Conservation (phyloP, 2,888 invertebrate genomes). For the Ochropacha duplaris region DNA sequence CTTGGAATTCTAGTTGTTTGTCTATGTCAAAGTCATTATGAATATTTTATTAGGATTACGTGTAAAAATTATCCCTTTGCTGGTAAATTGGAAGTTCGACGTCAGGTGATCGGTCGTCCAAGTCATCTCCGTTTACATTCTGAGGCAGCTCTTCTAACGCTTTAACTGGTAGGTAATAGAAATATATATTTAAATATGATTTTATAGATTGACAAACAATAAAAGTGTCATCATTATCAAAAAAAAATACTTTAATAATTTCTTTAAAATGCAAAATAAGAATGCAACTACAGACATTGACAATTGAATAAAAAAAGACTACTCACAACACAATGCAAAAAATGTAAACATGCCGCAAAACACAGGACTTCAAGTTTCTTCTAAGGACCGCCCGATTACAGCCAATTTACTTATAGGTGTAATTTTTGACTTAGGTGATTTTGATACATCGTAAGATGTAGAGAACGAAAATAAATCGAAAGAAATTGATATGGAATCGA, state of each 20-base stretch:
- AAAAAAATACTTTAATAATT: slow-evolving; percentile 4
- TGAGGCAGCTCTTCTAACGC: slow-evolving; percentile 89
- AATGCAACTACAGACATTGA: slow-evolving; percentile 39
- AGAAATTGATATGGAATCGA: slow-evolving; percentile 25
- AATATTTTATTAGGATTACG: slow-evolving; percentile 50
- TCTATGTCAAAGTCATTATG: background rate
- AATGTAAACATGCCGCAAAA: slow-evolving; percentile 78
- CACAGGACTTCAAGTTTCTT: slow-evolving; percentile 57
- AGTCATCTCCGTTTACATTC: slow-evolving; percentile 83
- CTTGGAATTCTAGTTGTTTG: background rate
- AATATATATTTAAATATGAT: slow-evolving; percentile 4
- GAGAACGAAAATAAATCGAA: slow-evolving; percentile 21
- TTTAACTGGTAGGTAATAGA: slow-evolving; percentile 83
- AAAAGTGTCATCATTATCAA: slow-evolving; percentile 26
- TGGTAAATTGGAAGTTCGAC: slow-evolving; percentile 92
- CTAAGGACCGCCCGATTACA: slow-evolving; percentile 59
- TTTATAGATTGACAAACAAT: slow-evolving; percentile 1
- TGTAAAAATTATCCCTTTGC: slow-evolving; percentile 93
- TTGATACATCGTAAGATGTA: slow-evolving; percentile 10
- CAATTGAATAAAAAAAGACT: slow-evolving; percentile 51
- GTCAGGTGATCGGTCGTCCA: slow-evolving; percentile 89
- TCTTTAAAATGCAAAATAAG: slow-evolving; percentile 43
- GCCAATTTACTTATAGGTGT: slow-evolving; percentile 46
- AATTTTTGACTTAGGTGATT: slow-evolving; percentile 20
- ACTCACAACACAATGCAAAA: slow-evolving; percentile 81